Percentiles rank a stretch among this genome's conserved stretches.
phyloP scores from a whole-genome alignment of 2,797 vertebrate genomes.

The Enteromius viviparus region DNA sequence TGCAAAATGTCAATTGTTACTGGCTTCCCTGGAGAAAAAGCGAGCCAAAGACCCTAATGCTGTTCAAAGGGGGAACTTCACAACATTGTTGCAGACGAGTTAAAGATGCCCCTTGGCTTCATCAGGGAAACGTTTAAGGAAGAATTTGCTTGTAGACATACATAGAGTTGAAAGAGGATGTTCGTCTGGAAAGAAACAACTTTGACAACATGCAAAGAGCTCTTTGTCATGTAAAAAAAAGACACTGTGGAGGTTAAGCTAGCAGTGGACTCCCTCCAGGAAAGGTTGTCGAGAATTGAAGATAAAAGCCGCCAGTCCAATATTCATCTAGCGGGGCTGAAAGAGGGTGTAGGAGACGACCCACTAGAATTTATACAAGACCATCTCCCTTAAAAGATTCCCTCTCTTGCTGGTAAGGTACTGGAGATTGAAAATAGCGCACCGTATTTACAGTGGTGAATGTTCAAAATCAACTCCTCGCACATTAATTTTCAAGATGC shows the following conservation, averaged over 20 bases:
- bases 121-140: not conserved
- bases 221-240: too few species aligned
- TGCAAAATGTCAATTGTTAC: not conserved
- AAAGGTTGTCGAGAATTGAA: too few species aligned
- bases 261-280: not conserved
- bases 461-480: too few species aligned
- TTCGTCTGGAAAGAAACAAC: not conserved
- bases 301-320: not conserved
- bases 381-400: conserved; percentile 11
- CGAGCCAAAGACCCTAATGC: not conserved
- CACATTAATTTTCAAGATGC: conserved; percentile 15
- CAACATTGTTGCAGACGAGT: not conserved
- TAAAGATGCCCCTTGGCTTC: not conserved
- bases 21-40: not conserved
- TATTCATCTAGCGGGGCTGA: not conserved
- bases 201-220: not conserved
- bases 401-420: conserved; percentile 4
- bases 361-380: not conserved
- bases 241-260: not conserved
- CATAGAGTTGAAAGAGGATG: not conserved
- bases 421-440: conserved; percentile 2
- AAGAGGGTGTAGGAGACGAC: not conserved
- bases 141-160: not conserved
- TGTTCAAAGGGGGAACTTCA: conserved; percentile 4
- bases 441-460: not conserved